Conservation (phyloP, 2,113 vertebrate genomes). For the Apistogramma diplotaenia region DNA sequence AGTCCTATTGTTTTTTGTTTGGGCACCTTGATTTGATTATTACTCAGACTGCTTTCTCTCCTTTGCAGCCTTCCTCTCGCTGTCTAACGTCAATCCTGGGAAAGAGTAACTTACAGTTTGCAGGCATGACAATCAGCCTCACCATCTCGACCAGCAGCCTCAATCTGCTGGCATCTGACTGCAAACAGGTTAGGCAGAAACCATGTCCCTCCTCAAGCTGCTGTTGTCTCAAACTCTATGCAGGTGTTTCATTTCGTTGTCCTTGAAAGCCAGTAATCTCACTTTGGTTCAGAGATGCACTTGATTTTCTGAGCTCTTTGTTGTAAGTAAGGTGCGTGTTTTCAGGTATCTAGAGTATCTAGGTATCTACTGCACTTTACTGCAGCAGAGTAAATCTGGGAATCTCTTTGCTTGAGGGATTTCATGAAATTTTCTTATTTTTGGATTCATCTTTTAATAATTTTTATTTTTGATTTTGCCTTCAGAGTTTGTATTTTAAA, state of each 20-base stretch:
- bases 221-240: background rate
- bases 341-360: conserved; percentile 4
- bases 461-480: background rate
- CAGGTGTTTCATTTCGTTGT: background rate
- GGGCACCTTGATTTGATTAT: background rate
- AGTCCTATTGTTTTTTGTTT: background rate
- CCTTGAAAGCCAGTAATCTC: background rate
- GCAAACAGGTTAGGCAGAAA: conserved; percentile 88
- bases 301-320: background rate
- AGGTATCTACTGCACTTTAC: too few relatives aligned
- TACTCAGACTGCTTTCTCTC: background rate
- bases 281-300: conserved; percentile 3
- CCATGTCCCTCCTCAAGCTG: background rate
- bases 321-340: background rate
- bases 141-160: conserved; percentile 99
- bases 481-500: background rate
- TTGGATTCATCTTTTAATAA: background rate
- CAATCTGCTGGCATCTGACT: conserved; percentile 96
- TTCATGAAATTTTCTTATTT: background rate
- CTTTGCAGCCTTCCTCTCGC: conserved; percentile 84
- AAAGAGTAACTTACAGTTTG: conserved; percentile 97
- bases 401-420: background rate
- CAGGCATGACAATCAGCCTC: conserved; percentile 94
- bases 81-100: conserved; percentile 91
- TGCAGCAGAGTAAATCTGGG: background rate